Base-by-base conservation (phyloP, 2,797 vertebrate species). In the Periparus ater region DNA sequence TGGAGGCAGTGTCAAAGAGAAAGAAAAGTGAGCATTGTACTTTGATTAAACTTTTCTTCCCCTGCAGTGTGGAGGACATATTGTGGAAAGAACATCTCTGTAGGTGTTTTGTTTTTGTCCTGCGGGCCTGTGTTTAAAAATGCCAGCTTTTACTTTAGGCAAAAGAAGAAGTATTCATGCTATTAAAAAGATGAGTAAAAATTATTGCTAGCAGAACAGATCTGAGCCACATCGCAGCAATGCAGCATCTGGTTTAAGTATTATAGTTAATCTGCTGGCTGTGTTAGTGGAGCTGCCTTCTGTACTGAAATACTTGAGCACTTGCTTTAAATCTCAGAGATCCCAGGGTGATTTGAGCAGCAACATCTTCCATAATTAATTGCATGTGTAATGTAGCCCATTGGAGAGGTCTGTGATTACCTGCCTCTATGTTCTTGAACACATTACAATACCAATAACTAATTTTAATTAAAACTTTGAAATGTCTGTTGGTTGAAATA, bases 401-500 rank as follows among this genome's bases (percentile, higher is more conserved):
- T 97, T 96, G 97, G 96, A 91, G 96, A 97, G 55, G 89, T 84
- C 92, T 96, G 74, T 97, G 97, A 98, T 98, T 98, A 96, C 93
- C 97, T 92, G 85, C 77, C 80, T 97, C 44, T 88, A 93, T 92
- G 93, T 97, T 97, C 93, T 95, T 21, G n/a, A 97, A 97, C 94
- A 96, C 83, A 97, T 97, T 97, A 97, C 84, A 97, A 95, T 98
- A 97, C 97, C 96, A 97, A 93, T 97, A 96, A 87, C 79, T 97
- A 96, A 97, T 98, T 98, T 98, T 98, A 98, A 98, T 98, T 98
- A 97, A 98, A 98, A 97, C 92, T 97, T 97, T 74, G 83, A 97
- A 97, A 97, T 94, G 86, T 88, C 84, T 96, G 90, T 92, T 78
- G 95, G 82, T 96, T 98, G 96, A 97, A 97, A 98, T 97, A 98